A percentile compares a stretch with the other conserved stretches of the same genome.
These are phyloP conservation scores for Oncorhynchus nerka DNA, from an alignment of 2,113 vertebrate species.

Conservation along the genomic window DNA sequence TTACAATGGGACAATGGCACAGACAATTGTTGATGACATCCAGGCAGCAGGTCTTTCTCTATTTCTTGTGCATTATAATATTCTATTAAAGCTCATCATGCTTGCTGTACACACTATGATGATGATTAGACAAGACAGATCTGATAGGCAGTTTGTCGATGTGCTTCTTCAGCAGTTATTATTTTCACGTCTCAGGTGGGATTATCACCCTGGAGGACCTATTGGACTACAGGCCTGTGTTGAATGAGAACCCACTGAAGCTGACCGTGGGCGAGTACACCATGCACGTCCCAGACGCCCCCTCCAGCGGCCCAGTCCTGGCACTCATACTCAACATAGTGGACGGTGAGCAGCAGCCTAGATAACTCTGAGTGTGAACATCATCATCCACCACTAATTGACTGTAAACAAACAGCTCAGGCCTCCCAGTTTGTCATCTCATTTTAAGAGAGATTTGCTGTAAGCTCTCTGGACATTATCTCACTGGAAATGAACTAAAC, in stretches of 20 bases:
- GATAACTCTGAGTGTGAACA: background rate
- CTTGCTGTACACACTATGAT: background rate
- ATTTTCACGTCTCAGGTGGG: conserved; percentile 76
- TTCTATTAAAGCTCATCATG: background rate
- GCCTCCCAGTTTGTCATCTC: background rate
- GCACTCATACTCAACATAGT: conserved; percentile 91
- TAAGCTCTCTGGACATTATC: background rate
- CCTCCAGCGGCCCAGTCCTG: conserved; percentile 89
- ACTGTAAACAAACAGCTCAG: background rate
- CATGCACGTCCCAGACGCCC: conserved; percentile 82
- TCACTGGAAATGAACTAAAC: background rate
- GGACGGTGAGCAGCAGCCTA: conserved; percentile 77
- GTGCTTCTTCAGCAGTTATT: background rate
- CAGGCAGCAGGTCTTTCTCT: conserved; percentile 66
- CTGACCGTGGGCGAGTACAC: conserved; percentile 79
- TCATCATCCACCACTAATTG: background rate
- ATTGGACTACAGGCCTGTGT: conserved; percentile 74
- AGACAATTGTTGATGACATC: conserved; percentile 85
- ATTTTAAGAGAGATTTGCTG: background rate
- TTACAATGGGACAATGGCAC: conserved; percentile 87
- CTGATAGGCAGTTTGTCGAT: background rate
- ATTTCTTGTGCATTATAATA: background rate
- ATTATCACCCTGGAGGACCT: conserved; percentile 85
- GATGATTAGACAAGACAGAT: background rate
- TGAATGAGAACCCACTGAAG: conserved; percentile 79